Evolutionary conservation across 2,888 invertebrate species (phyloP), one percentile per base, ranked within the genome.

Genomic region (Ophonus ardosiacus): DNA sequence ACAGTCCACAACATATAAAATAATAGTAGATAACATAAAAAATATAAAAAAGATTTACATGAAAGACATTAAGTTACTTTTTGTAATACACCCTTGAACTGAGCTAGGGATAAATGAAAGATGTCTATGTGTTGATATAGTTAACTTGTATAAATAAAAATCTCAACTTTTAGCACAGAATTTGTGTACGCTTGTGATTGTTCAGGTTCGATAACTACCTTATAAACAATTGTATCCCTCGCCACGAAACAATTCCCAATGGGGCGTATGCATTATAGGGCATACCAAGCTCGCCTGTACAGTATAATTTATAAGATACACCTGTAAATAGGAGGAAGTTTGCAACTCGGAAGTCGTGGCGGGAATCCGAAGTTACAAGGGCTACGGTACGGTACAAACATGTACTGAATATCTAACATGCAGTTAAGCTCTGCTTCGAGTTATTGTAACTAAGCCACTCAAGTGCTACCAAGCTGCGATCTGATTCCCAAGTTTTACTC

Each of bases 361-460:
- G 65, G 56, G 68, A 65, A 51, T 81, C 21, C 68, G 7, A 81
- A 81, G 81, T 81, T 81, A 65, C 68, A 81, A 68, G 81, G 65
- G 61, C 63, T 24, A 76, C 61, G 15, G 15, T 38, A 43, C 15
- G 24, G 56, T 51, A 81, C 56, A 81, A 51, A 81, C 81, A 74
- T 74, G 71, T 43, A 74, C 17, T 74, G 71, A 74, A 74, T 74
- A 61, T 61, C 57, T 57, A 57, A 59, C 80, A 21, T 31, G 15
- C 38, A 79, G 79, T 61, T 79, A 38, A 79, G 79, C 61, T 57
- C 71, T 74, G 71, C 40, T 31, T 2, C 17, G 15, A 74, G 21
- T 74, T 74, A 74, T 74, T 74, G 71, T 74, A 74, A 74, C 71
- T 74, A 74, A 74, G 71, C 71, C 18, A 43, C 15, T 43, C 15